These are phyloP conservation scores for Mesocricetus auratus DNA, from an alignment of 2,113 vertebrate species.

Conservation along the genomic window DNA sequence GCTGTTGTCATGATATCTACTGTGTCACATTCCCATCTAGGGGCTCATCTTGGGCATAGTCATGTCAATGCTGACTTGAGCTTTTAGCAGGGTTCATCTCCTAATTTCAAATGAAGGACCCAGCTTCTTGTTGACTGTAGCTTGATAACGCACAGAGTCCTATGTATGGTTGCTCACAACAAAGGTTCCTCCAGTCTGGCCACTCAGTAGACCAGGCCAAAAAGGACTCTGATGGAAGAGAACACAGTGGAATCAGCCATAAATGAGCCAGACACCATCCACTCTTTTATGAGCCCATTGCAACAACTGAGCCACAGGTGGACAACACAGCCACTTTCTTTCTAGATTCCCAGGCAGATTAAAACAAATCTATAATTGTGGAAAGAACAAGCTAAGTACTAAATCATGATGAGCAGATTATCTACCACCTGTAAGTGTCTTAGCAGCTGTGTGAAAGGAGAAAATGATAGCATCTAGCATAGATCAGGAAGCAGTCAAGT, in stretches of 20 bases:
- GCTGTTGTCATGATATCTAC: neutral
- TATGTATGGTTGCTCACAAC: neutral
- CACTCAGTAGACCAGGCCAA: neutral
- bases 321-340: neutral
- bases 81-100: neutral
- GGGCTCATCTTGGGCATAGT: neutral
- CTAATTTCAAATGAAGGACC: neutral
- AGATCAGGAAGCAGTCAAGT: neutral
- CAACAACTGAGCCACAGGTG: neutral
- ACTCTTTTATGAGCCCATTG: neutral
- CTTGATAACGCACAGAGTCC: neutral
- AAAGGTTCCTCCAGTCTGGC: neutral
- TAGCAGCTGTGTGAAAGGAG: neutral
- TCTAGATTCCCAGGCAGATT: neutral
- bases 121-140: neutral
- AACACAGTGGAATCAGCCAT: neutral
- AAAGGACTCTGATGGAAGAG: neutral
- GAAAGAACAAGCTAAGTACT: neutral
- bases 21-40: neutral
- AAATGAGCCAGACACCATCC: neutral
- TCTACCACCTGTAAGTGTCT: neutral
- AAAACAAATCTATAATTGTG: neutral
- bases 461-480: neutral
- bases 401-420: neutral
- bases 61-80: neutral